Base-by-base conservation (phyloP, 2,113 vertebrate species). In the Cacatua alba region DNA sequence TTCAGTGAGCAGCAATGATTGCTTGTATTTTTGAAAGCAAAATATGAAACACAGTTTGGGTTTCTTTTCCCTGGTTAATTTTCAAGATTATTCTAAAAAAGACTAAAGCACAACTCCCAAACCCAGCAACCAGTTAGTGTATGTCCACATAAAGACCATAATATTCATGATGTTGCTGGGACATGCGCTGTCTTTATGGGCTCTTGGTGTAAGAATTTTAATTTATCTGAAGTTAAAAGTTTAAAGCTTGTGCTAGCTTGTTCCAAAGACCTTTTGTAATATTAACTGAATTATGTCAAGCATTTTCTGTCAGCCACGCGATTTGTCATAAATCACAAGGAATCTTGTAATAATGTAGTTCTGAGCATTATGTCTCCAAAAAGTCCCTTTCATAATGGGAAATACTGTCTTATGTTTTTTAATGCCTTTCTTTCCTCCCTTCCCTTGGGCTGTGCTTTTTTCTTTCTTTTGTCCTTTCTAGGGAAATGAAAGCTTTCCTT, bases 261-360 rank as follows among this genome's bases (percentile, higher is more conserved):
- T 89, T 88, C 70, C 80, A 53, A 82, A 83, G 78, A 60, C 46
- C 57, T 95, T 94, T 93, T 92, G 88, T 85, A 96, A 93, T 92
- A 95, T 91, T 91, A 91, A 92, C 69, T 91, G 94, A 97, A 92
- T 97, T 95, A 97, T 96, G 94, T 96, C 86, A 94, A 91, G 51
- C 74, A 89, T 96, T 95, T 93, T 96, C 93, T 96, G 92, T 96
- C 94, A 94, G 74, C 83, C 91, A 57, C 67, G 68, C 87, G 88
- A 96, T 96, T 89, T 95, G 82, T 85, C 83, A 92, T 96, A 95
- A 96, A 96, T 97, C 94, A 96, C 74, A 89, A 91, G 46, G 91
- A 94, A 94, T 94, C 91, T 87, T 94, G 88, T 95, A 91, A 94
- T 94, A 93, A 79, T 82, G 92, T 87, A 69, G 86, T 93, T 94